These are phyloP conservation scores for Chromobotia macracanthus DNA, from an alignment of 2,797 vertebrate genomes.

Conservation along the genomic window DNA sequence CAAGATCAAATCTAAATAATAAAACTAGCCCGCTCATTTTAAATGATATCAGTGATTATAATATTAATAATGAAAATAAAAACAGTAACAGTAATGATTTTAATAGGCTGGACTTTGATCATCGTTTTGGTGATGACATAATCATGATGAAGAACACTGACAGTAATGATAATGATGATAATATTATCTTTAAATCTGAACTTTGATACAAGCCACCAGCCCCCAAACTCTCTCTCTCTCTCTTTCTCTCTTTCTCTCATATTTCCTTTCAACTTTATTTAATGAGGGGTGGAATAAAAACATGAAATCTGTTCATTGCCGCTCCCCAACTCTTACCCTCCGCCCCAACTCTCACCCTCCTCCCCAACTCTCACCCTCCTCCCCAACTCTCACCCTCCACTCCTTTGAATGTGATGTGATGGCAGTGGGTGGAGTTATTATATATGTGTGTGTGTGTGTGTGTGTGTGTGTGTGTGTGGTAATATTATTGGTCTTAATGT, in stretches of 20 bases:
- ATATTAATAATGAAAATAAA: slow-evolving; percentile 59
- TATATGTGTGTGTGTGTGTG: slow-evolving; percentile 60
- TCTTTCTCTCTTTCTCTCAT: slow-evolving; percentile 31
- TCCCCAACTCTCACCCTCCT: too few species aligned
- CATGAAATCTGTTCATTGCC: slow-evolving; percentile 34
- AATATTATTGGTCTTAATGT: slow-evolving; percentile 37
- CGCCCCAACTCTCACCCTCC: too few species aligned
- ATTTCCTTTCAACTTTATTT: slow-evolving; percentile 37
- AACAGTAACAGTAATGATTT: slow-evolving; percentile 47
- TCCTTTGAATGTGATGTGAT: slow-evolving; percentile 40
- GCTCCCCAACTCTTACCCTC: slow-evolving; percentile 39
- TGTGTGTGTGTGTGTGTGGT: too few species aligned
- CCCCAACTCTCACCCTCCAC: too few species aligned
- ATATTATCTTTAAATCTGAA: slow-evolving; percentile 75
- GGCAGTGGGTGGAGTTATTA: slow-evolving; percentile 40
- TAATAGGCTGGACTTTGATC: slow-evolving; percentile 48
- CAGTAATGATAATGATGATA: slow-evolving; percentile 65
- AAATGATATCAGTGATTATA: slow-evolving; percentile 69
- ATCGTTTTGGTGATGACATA: slow-evolving; percentile 61
- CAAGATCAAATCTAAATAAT: slow-evolving; percentile 64
- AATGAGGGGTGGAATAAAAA: slow-evolving; percentile 40
- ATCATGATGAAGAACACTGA: slow-evolving; percentile 59
- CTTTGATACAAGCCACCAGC: slow-evolving; percentile 82
- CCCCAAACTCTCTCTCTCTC: slow-evolving; percentile 55
- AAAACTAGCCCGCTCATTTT: slow-evolving; percentile 74